Percentiles rank a stretch among this genome's conserved stretches.
Evolutionary conservation across 2,113 vertebrate species (phyloP).

Genomic region (Prietella phreatophila): DNA sequence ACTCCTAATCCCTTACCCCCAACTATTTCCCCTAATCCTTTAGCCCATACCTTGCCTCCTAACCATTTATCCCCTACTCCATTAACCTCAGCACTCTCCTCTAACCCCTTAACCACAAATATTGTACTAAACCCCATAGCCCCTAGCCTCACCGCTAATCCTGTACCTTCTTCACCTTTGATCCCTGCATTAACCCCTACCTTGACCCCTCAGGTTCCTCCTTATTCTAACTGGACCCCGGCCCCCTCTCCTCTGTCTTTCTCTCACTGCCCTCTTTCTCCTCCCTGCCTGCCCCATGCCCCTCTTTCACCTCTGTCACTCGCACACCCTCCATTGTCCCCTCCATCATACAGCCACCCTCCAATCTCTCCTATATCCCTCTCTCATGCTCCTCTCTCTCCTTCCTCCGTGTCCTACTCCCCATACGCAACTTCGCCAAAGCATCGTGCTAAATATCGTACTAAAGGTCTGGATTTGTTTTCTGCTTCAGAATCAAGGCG

Average conservation of each 20-base stretch:
- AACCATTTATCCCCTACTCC: slow-evolving; percentile 52
- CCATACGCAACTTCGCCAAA: slow-evolving; percentile 79
- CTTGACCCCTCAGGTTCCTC: slow-evolving; percentile 63
- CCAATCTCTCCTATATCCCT: slow-evolving; percentile 68
- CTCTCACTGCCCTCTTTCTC: slow-evolving; percentile 49
- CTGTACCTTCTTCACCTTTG: slow-evolving; percentile 24
- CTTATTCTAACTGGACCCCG: slow-evolving; percentile 72
- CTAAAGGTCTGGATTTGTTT: slow-evolving; percentile 73
- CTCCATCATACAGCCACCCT: slow-evolving; percentile 48
- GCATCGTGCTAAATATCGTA: slow-evolving; percentile 71
- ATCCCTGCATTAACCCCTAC: slow-evolving; percentile 50
- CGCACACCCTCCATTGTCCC: slow-evolving; percentile 53
- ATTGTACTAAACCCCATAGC: slow-evolving; percentile 20
- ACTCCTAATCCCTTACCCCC: not conserved
- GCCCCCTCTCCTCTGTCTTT: slow-evolving; percentile 65
- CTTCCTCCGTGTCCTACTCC: slow-evolving; percentile 80
- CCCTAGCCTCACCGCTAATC: slow-evolving; percentile 34
- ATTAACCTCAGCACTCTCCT: slow-evolving; percentile 58
- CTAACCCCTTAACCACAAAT: slow-evolving; percentile 33
- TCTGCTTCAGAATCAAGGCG: slow-evolving; percentile 69
- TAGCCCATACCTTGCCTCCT: slow-evolving; percentile 57
- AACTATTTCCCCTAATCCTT: slow-evolving; percentile 10
- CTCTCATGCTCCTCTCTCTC: slow-evolving; percentile 76
- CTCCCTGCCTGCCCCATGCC: slow-evolving; percentile 51
- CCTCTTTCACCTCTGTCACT: slow-evolving; percentile 50